These are phyloP conservation scores for Artibeus jamaicensis DNA, from an alignment of 2,797 vertebrate genomes.

Conservation along the genomic window DNA sequence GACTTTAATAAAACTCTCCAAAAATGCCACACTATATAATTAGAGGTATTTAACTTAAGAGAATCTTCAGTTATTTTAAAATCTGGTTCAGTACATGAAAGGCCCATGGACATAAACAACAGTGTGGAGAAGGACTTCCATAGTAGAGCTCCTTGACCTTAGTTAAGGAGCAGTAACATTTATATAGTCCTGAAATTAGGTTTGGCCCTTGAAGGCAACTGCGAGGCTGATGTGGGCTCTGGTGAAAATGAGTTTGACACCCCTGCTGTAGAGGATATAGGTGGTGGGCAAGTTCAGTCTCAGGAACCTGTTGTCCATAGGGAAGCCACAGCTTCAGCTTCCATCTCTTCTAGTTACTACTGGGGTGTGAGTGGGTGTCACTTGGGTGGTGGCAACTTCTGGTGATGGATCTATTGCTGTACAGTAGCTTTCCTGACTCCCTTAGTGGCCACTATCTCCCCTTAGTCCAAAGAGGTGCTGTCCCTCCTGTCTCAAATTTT, in stretches of 20 bases:
- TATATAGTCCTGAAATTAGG: too few relatives aligned
- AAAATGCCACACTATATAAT: slow-evolving; percentile 88
- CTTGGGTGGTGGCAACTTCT: not conserved
- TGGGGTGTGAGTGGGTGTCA: too few relatives aligned
- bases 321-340: not conserved
- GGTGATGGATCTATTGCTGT: not conserved
- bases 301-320: not conserved
- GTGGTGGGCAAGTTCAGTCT: not conserved
- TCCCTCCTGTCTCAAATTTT: not conserved
- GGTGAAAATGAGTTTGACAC: too few relatives aligned
- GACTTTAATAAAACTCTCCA: slow-evolving; percentile 93
- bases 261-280: not conserved
- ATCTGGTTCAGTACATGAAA: not conserved
- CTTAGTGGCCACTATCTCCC: not conserved
- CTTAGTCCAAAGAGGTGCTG: not conserved
- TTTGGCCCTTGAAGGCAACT: too few relatives aligned
- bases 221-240: too few relatives aligned
- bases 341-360: not conserved
- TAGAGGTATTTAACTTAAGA: not conserved
- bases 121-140: too few relatives aligned
- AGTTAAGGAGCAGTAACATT: too few relatives aligned
- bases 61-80: not conserved
- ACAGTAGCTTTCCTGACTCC: not conserved
- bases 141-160: too few relatives aligned
- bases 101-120: too few relatives aligned